phyloP scores from a whole-genome alignment of 2,888 invertebrate genomes.

The Pantelozetes paolii region DNA sequence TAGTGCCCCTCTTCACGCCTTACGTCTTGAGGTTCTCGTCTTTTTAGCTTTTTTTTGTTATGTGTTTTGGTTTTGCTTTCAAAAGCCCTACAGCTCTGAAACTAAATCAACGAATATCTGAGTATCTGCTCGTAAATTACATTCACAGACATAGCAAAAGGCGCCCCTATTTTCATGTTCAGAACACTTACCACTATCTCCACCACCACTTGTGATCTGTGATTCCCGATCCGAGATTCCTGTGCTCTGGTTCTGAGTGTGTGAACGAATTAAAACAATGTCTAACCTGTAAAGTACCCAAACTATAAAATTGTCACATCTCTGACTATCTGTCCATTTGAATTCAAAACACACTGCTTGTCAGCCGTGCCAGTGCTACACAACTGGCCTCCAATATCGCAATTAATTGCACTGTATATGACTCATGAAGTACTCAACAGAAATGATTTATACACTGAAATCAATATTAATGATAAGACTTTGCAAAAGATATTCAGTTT shows the following conservation, averaged over 20 bases:
- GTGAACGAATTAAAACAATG: not conserved
- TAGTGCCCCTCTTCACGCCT: slow-evolving; percentile 19
- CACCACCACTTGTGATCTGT: slow-evolving; percentile 3
- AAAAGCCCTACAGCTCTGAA: slow-evolving; percentile 26
- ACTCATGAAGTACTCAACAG: not conserved
- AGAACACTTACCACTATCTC: slow-evolving; percentile 14
- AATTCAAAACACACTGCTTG: not conserved
- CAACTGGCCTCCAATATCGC: not conserved
- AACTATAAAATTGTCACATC: slow-evolving; percentile 20
- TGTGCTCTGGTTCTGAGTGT: not conserved
- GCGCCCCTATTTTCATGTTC: slow-evolving; percentile 24
- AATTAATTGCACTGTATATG: not conserved
- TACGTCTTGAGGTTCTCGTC: slow-evolving; percentile 10
- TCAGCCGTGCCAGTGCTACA: not conserved
- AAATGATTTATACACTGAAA: not conserved
- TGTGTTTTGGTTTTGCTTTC: not conserved
- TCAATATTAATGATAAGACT: slow-evolving; percentile 21
- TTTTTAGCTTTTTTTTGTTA: not conserved
- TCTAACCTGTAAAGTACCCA: slow-evolving; percentile 23
- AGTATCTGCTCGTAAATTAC: slow-evolving; percentile 36
- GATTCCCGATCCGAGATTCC: not conserved
- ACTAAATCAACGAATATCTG: slow-evolving; percentile 28
- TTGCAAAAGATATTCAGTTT: not conserved
- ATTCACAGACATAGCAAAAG: slow-evolving; percentile 25
- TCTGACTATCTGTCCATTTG: not conserved